Percentiles rank a stretch among this genome's conserved stretches.
Evolutionary conservation across 2,113 vertebrate genomes (phyloP).

Genomic region (Platysternon megacephalum): DNA sequence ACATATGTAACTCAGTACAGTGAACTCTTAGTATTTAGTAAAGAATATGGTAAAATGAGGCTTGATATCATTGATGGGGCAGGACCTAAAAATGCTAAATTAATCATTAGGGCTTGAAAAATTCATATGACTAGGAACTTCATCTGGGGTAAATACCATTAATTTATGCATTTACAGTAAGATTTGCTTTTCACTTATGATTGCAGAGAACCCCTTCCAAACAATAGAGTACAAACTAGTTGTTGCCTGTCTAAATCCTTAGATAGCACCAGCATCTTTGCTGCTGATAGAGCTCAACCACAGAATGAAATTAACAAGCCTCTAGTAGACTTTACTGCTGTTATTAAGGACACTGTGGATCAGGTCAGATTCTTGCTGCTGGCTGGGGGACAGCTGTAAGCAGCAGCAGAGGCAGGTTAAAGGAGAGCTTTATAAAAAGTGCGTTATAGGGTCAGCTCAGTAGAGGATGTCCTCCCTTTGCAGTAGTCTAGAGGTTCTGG

Average conservation of each 20-base stretch:
- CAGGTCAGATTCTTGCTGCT: neutral
- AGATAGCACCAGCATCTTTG: neutral
- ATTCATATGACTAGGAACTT: neutral
- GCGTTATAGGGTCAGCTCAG: neutral
- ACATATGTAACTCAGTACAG: neutral
- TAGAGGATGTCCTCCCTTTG: neutral
- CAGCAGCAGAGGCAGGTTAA: neutral
- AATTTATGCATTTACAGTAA: neutral
- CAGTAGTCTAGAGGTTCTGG: neutral
- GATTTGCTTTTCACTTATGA: neutral
- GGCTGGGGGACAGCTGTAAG: neutral
- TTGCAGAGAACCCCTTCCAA: neutral
- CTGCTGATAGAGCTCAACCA: neutral
- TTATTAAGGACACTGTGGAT: neutral
- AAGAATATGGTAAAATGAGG: neutral
- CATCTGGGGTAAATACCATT: neutral
- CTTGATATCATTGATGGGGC: neutral
- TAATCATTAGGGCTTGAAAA: neutral
- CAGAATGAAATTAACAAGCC: neutral
- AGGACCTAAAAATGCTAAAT: neutral
- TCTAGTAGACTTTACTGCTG: neutral
- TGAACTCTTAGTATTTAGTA: neutral
- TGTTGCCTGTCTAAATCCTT: neutral
- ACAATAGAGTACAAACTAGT: neutral
- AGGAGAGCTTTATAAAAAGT: neutral